A percentile compares a stretch with the other conserved stretches of the same genome.
Evolutionary conservation across 2,113 vertebrate species (phyloP).

Genomic region (Vimba vimba): DNA sequence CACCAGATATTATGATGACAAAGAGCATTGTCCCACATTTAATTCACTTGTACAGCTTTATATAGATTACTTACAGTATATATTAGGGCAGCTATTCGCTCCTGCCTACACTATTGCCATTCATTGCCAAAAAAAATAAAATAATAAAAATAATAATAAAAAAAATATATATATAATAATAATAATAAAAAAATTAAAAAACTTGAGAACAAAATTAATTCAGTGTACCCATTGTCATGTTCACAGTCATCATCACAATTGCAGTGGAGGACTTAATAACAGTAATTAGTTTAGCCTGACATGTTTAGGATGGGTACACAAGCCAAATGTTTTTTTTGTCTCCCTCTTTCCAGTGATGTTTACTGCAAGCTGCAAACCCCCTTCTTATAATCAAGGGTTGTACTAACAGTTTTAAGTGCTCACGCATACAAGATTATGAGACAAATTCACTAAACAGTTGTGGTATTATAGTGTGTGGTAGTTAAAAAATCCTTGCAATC

Average conservation of each 20-base stretch:
- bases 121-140: not conserved
- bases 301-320: slow-evolving; percentile 27
- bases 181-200: not conserved
- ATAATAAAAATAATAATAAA: too few relatives aligned
- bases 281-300: slow-evolving; percentile 51
- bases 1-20: not conserved
- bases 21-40: not conserved
- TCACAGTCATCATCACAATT: slow-evolving; percentile 35
- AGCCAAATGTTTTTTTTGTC: slow-evolving; percentile 1
- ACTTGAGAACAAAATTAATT: not conserved
- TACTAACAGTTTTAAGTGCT: slow-evolving; percentile 13
- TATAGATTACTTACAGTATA: not conserved
- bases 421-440: not conserved
- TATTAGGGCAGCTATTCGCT: not conserved
- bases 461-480: not conserved
- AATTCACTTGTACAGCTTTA: not conserved
- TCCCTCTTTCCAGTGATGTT: slow-evolving; percentile 9
- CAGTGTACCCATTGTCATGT: slow-evolving; percentile 25
- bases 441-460: slow-evolving; percentile 9
- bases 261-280: slow-evolving; percentile 50
- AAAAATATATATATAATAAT: too few relatives aligned
- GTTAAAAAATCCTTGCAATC: not conserved
- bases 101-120: not conserved
- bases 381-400: slow-evolving; percentile 12
- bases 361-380: not conserved